Percentiles rank a stretch among this genome's conserved stretches.
Conservation (phyloP, 2,797 vertebrate genomes). For the Moxostoma hubbsi region DNA sequence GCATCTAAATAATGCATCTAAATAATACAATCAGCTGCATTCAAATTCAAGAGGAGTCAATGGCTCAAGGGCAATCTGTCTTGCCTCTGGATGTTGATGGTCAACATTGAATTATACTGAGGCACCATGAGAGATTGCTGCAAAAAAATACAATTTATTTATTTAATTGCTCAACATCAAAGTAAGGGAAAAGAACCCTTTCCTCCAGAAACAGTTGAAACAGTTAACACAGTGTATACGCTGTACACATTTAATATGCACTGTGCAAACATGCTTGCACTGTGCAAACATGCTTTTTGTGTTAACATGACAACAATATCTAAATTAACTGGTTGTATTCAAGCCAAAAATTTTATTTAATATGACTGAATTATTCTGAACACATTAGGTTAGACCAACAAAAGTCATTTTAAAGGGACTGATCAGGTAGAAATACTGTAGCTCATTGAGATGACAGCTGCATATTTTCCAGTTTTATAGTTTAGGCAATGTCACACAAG, state of each 20-base stretch:
- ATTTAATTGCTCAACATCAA: background rate
- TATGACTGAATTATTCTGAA: no score
- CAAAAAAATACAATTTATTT: background rate
- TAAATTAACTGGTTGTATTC: no score
- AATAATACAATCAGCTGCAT: conserved; percentile 13
- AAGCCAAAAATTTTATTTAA: no score
- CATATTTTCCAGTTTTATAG: no score
- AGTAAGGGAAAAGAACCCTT: background rate
- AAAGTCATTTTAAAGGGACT: no score
- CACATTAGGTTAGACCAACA: no score
- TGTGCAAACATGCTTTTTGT: background rate
- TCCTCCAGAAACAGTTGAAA: background rate
- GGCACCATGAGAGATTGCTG: background rate
- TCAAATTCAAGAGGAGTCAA: conserved; percentile 9
- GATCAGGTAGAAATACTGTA: no score
- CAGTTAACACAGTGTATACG: background rate
- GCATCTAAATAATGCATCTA: conserved; percentile 24
- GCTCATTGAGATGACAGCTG: no score
- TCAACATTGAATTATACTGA: background rate
- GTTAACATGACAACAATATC: no score
- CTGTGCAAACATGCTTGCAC: background rate
- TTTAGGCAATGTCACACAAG: background rate
- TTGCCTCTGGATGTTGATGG: conserved; percentile 11
- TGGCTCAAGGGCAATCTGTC: conserved; percentile 8
- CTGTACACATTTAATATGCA: background rate